Percentiles rank a stretch among this genome's conserved stretches.
phyloP scores from a whole-genome alignment of 2,113 vertebrate species.

The Paracanthobrama guichenoti region DNA sequence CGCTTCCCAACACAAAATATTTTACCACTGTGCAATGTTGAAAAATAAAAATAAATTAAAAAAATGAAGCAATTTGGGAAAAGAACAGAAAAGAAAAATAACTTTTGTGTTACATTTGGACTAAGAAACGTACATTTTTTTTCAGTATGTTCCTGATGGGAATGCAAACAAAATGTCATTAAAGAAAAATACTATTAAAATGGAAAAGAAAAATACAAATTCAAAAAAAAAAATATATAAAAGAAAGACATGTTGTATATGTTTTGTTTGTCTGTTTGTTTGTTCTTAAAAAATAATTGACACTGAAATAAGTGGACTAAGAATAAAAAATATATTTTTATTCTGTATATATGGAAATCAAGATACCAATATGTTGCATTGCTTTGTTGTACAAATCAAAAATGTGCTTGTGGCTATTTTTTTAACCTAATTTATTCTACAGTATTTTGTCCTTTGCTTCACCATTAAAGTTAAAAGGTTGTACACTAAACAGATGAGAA shows the following conservation, averaged over 20 bases:
- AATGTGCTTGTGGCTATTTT: constrained; percentile 82
- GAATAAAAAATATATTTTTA: constrained; percentile 77
- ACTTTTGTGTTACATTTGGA: constrained; percentile 46
- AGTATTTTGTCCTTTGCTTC: constrained; percentile 80
- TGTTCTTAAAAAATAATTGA: constrained; percentile 65
- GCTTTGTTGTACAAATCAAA: constrained; percentile 83
- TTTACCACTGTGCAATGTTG: constrained; percentile 57
- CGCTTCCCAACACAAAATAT: constrained; percentile 38
- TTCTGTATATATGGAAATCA: constrained; percentile 75
- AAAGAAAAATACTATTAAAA: constrained; percentile 51
- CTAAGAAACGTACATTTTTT: constrained; percentile 41
- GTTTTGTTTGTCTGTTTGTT: constrained; percentile 67
- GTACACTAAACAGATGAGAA: constrained; percentile 68
- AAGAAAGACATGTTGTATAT: constrained; percentile 62
- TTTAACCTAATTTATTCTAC: constrained; percentile 88
- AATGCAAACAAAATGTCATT: constrained; percentile 51
- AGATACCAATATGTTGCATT: constrained; percentile 72
- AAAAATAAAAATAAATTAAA: constrained; percentile 17
- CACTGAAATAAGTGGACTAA: constrained; percentile 76
- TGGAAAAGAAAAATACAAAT: constrained; percentile 47
- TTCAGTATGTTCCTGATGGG: constrained; percentile 47
- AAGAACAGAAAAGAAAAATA: constrained; percentile 1
- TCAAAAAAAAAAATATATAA: constrained; percentile 48
- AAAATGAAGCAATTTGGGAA: constrained; percentile 48
- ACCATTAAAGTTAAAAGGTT: constrained; percentile 85